A percentile compares a stretch with the other conserved stretches of the same genome.
Evolutionary conservation across 1,140 invertebrate species (phyloP).

Genomic region (Lineus longissimus): DNA sequence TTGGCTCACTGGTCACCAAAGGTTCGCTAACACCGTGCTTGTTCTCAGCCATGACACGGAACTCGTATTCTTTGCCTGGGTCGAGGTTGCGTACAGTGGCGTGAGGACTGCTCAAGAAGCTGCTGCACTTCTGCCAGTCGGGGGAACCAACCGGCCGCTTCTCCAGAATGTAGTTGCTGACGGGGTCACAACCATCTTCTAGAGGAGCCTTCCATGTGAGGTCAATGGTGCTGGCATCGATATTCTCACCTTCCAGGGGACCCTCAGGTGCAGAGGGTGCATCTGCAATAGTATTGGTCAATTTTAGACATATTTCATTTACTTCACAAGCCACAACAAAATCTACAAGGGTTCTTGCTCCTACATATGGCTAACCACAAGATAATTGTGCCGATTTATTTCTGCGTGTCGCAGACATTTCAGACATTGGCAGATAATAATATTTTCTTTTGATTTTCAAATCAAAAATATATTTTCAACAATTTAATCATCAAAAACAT

Average conservation of each 20-base stretch:
- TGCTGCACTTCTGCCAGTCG: slow-evolving; percentile 63
- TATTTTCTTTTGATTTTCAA: no score
- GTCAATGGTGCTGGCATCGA: slow-evolving; percentile 90
- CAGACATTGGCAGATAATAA: no score
- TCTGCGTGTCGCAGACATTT: no score
- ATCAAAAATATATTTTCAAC: no score
- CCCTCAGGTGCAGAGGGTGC: slow-evolving; percentile 82
- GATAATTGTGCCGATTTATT: no score
- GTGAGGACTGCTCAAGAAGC: slow-evolving; percentile 84
- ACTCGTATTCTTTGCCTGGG: slow-evolving; percentile 90
- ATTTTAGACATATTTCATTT: not conserved
- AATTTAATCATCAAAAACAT: no score
- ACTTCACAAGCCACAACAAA: not conserved
- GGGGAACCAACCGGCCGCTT: slow-evolving; percentile 72
- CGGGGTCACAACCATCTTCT: slow-evolving; percentile 77
- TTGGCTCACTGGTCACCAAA: slow-evolving; percentile 78
- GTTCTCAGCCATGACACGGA: slow-evolving; percentile 97
- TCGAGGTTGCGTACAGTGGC: slow-evolving; percentile 85
- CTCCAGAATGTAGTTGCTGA: slow-evolving; percentile 96
- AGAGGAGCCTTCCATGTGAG: slow-evolving; percentile 94
- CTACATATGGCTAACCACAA: no score
- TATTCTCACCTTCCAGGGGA: slow-evolving; percentile 78
- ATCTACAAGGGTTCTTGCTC: not conserved
- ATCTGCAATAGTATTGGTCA: slow-evolving; percentile 60
- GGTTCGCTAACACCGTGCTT: slow-evolving; percentile 93